A percentile compares a stretch with the other conserved stretches of the same genome.
phyloP scores from a whole-genome alignment of 2,888 invertebrate genomes.

The Ormyrus pomaceus region DNA sequence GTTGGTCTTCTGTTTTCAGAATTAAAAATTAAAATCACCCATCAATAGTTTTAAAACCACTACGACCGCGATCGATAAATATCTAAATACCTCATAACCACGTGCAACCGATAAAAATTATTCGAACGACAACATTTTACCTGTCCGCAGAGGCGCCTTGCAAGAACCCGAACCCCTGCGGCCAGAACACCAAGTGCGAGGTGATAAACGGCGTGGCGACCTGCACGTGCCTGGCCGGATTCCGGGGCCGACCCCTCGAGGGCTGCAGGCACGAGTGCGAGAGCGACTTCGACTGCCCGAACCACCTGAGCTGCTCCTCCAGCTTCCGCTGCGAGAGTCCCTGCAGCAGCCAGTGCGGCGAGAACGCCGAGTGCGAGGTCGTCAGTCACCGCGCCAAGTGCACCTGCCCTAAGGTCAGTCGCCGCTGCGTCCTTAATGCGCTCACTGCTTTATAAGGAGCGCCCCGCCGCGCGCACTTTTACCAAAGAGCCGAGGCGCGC shows the following conservation, averaged over 20 bases:
- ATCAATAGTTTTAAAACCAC: no score
- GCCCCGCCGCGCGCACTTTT: no score
- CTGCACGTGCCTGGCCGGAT: conserved; percentile 87
- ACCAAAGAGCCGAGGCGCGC: no score
- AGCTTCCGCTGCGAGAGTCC: conserved; percentile 86
- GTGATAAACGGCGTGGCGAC: conserved; percentile 86
- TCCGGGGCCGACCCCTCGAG: conserved; percentile 84
- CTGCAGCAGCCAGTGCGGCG: conserved; percentile 85
- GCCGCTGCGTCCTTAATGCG: no score
- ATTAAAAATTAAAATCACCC: no score
- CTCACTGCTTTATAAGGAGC: no score
- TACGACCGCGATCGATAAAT: no score
- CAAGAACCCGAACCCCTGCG: conserved; percentile 89
- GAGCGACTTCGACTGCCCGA: conserved; percentile 84
- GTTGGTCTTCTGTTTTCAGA: no score
- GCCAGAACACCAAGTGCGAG: conserved; percentile 87
- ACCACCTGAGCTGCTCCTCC: conserved; percentile 83
- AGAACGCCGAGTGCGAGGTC: conserved; percentile 87
- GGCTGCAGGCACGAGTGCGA: conserved; percentile 92
- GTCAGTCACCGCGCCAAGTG: conserved; percentile 86
- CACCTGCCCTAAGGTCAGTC: conserved; percentile 85
- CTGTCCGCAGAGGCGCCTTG: conserved; percentile 84
- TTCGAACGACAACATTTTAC: no score
- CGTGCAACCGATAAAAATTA: no score
- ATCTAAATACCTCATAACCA: no score